Evolutionary conservation across 2,113 vertebrate genomes (phyloP).

Genomic region (Thryonomys swinderianus): DNA sequence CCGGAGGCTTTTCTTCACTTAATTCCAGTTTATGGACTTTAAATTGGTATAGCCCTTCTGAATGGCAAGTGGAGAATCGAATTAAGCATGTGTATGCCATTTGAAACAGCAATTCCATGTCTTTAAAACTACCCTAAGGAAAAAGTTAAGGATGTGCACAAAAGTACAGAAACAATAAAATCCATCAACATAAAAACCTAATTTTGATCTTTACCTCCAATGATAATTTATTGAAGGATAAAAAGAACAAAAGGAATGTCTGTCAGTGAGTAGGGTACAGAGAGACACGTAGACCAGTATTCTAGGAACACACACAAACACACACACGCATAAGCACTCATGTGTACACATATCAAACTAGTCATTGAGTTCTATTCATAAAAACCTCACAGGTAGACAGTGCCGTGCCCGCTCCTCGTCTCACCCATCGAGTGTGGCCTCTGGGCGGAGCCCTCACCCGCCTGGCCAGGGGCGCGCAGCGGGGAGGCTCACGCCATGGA

Average conservation of each 20-base stretch:
- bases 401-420: background rate
- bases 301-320: conserved; percentile 39
- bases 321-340: background rate
- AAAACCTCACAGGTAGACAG: conserved; percentile 12
- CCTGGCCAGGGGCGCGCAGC: conserved; percentile 51
- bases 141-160: conserved; percentile 67
- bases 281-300: background rate
- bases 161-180: conserved; percentile 63
- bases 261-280: background rate
- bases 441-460: conserved; percentile 66
- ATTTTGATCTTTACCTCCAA: conserved; percentile 47
- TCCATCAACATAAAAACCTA: conserved; percentile 37
- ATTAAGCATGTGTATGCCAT: conserved; percentile 76
- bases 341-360: background rate
- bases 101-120: conserved; percentile 70
- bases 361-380: background rate
- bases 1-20: conserved; percentile 69
- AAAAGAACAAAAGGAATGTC: conserved; percentile 11
- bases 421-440: conserved; percentile 8
- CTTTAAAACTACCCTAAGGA: conserved; percentile 70
- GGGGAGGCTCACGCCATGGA: conserved; percentile 81
- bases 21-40: conserved; percentile 78
- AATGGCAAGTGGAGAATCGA: conserved; percentile 68
- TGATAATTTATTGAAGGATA: conserved; percentile 31
- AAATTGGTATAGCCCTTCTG: conserved; percentile 77